phyloP scores from a whole-genome alignment of 2,888 invertebrate genomes.

The Hipparchia semele region DNA sequence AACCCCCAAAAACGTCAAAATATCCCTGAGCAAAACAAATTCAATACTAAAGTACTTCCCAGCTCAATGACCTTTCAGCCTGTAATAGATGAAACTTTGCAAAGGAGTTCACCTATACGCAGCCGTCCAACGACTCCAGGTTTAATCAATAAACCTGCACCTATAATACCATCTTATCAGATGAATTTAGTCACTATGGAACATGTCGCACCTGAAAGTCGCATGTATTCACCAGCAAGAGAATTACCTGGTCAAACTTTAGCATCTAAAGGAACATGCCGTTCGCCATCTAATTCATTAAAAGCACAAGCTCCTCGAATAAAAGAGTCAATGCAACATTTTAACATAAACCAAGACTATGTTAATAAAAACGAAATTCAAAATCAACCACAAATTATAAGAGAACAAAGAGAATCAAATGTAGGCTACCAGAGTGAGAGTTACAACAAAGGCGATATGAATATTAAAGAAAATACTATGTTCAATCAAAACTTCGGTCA shows the following conservation, averaged over 20 bases:
- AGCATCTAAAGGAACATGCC: slow-evolving; percentile 84
- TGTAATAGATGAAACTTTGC: slow-evolving; percentile 80
- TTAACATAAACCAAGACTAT: slow-evolving; percentile 44
- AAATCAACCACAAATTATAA: slow-evolving; percentile 73
- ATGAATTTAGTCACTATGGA: slow-evolving; percentile 88
- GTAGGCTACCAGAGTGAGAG: slow-evolving; percentile 76
- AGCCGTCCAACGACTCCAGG: slow-evolving; percentile 87
- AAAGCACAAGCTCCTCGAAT: slow-evolving; percentile 86
- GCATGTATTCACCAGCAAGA: slow-evolving; percentile 84
- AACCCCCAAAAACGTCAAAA: slow-evolving; percentile 39
- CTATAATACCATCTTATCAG: slow-evolving; percentile 91
- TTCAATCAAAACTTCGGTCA: slow-evolving; percentile 71
- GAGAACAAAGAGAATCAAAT: slow-evolving; percentile 77
- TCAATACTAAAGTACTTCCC: slow-evolving; percentile 74
- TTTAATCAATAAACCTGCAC: slow-evolving; percentile 88
- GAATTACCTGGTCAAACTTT: slow-evolving; percentile 85
- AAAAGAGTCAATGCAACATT: slow-evolving; percentile 74
- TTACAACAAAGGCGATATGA: slow-evolving; percentile 67
- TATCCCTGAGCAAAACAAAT: slow-evolving; percentile 53
- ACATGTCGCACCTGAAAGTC: slow-evolving; percentile 83
- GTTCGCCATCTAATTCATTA: slow-evolving; percentile 87
- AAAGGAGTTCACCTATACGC: slow-evolving; percentile 80
- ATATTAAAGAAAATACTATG: slow-evolving; percentile 67
- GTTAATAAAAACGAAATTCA: slow-evolving; percentile 58
- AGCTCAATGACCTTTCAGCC: slow-evolving; percentile 86